Conservation (phyloP, 2,888 invertebrate genomes). For the Rosalia funebris region DNA sequence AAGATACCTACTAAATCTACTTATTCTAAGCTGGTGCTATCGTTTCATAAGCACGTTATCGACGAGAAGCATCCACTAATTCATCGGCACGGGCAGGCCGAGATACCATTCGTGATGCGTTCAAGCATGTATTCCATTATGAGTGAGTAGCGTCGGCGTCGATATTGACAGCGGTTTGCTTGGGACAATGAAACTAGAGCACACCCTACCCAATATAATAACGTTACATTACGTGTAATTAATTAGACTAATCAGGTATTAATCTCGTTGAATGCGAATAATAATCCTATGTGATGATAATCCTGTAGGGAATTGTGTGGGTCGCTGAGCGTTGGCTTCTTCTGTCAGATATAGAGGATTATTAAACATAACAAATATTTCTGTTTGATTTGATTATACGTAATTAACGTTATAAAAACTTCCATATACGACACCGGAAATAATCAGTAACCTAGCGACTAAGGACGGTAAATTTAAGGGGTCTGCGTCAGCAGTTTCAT, state of each 20-base stretch:
- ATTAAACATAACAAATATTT: too few species aligned
- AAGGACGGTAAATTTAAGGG: too few species aligned
- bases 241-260: conserved; percentile 45
- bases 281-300: conserved; percentile 21
- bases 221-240: conserved; percentile 43
- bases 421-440: too few species aligned
- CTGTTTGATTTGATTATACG: too few species aligned
- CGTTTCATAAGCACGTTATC: background rate
- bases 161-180: conserved; percentile 7
- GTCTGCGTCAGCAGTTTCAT: too few species aligned
- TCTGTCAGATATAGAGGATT: too few species aligned
- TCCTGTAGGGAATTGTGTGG: background rate
- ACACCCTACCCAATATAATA: conserved; percentile 31
- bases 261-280: conserved; percentile 39
- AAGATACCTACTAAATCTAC: background rate
- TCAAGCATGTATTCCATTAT: conserved; percentile 10
- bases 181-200: conserved; percentile 8
- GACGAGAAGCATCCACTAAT: background rate
- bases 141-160: conserved; percentile 1
- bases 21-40: background rate
- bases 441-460: too few species aligned
- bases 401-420: too few species aligned
- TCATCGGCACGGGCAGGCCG: background rate
- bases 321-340: too few species aligned
- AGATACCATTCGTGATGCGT: background rate